Conservation (phyloP, 2,888 invertebrate genomes). For the Drosophila paranaensis region DNA sequence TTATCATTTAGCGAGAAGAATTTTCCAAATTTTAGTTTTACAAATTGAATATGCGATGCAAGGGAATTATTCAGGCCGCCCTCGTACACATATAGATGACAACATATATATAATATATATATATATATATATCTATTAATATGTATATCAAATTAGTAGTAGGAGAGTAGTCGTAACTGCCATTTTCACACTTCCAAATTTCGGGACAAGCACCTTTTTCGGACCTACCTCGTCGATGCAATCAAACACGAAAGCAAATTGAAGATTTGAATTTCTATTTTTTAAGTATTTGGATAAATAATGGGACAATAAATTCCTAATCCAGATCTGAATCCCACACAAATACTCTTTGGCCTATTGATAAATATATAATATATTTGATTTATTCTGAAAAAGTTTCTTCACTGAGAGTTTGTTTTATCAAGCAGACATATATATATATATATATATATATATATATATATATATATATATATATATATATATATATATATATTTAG, state of each 20-base stretch:
- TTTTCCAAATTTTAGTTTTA: not conserved
- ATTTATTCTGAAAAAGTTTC: constrained; percentile 8
- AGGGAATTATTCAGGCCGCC: not conserved
- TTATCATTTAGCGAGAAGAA: not conserved
- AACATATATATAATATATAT: not conserved
- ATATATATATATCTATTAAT: not conserved
- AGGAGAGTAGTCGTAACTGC: not conserved
- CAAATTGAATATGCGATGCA: not conserved
- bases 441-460: constrained; percentile 3
- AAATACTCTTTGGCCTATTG: not conserved
- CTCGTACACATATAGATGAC: not conserved
- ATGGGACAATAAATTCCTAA: not conserved
- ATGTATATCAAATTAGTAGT: not conserved
- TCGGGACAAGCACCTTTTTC: not conserved
- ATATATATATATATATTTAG: constrained; percentile 9
- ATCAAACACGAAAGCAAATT: not conserved
- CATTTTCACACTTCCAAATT: not conserved
- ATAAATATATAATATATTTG: not conserved
- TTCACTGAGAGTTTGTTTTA: constrained; percentile 39
- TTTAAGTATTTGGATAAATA: not conserved
- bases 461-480: constrained; percentile 2
- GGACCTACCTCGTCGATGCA: no score
- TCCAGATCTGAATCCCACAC: not conserved
- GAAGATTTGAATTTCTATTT: not conserved
- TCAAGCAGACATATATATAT: constrained; percentile 36